phyloP scores from a whole-genome alignment of 2,888 invertebrate species.

The Nineta flava region DNA sequence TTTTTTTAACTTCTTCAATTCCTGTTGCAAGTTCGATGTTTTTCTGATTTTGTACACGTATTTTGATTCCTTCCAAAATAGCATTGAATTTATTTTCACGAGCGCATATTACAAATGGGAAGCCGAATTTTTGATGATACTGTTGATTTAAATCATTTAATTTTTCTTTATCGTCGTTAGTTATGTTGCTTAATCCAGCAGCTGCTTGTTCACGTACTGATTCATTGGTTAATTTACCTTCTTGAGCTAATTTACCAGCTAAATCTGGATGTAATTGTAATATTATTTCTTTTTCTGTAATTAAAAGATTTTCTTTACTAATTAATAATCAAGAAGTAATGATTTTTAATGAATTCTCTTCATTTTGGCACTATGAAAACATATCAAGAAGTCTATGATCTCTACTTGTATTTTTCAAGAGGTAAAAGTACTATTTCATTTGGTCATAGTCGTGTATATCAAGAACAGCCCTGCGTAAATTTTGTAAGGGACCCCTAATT shows the following conservation, averaged over 20 bases:
- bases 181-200: constrained; percentile 38
- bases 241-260: constrained; percentile 37
- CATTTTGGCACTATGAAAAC: too few relatives aligned
- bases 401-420: too few relatives aligned
- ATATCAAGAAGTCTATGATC: too few relatives aligned
- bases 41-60: constrained; percentile 33
- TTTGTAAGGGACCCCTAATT: too few relatives aligned
- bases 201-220: constrained; percentile 38
- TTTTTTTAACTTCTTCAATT: constrained; percentile 52
- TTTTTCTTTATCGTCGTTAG: constrained; percentile 31
- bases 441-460: too few relatives aligned
- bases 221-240: constrained; percentile 38
- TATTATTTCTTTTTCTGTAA: constrained; percentile 36
- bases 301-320: constrained; percentile 1
- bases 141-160: constrained; percentile 30
- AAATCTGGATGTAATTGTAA: constrained; percentile 47
- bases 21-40: constrained; percentile 38
- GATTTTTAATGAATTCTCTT: neutral
- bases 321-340: neutral
- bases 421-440: too few relatives aligned
- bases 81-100: constrained; percentile 42
- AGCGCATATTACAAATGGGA: constrained; percentile 53
- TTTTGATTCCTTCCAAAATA: constrained; percentile 38
- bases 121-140: constrained; percentile 47
- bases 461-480: too few relatives aligned